A percentile compares a stretch with the other conserved stretches of the same genome.
These are phyloP conservation scores for Pseudolaguvia tuberculata DNA, from an alignment of 2,113 vertebrate genomes.

Conservation along the genomic window DNA sequence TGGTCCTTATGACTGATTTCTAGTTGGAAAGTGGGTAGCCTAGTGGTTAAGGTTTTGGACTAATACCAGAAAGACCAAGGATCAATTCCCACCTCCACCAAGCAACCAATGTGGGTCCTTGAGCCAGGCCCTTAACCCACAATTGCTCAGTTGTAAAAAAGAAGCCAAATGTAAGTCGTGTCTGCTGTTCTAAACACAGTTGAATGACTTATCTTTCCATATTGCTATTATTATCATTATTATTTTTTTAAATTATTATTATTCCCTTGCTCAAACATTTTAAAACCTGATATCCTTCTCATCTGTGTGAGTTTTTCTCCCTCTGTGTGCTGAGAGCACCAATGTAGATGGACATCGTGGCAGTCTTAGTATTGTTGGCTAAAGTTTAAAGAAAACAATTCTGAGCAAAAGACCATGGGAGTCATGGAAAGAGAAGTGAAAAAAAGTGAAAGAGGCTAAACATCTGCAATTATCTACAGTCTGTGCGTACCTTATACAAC, in stretches of 20 bases:
- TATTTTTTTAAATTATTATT: neutral
- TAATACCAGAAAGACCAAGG: too few species aligned
- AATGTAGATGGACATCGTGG: conserved; percentile 56
- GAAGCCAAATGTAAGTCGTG: too few species aligned
- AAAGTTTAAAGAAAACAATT: conserved; percentile 65
- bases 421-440: conserved; percentile 43
- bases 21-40: too few species aligned
- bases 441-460: conserved; percentile 54
- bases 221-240: too few species aligned
- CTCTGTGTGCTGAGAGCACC: conserved; percentile 31
- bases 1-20: neutral
- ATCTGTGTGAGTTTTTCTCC: conserved; percentile 33
- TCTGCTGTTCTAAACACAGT: too few species aligned
- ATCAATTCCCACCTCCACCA: too few species aligned
- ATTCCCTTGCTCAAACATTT: neutral
- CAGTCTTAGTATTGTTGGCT: conserved; percentile 58
- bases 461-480: conserved; percentile 57
- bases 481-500: conserved; percentile 44
- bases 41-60: too few species aligned
- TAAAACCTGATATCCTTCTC: conserved; percentile 7
- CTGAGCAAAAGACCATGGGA: conserved; percentile 16
- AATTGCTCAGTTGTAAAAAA: too few species aligned
- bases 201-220: neutral
- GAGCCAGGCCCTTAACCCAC: too few species aligned
- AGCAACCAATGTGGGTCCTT: too few species aligned